Conservation (phyloP, 2,797 vertebrate genomes). For the Linurgus olivaceus region DNA sequence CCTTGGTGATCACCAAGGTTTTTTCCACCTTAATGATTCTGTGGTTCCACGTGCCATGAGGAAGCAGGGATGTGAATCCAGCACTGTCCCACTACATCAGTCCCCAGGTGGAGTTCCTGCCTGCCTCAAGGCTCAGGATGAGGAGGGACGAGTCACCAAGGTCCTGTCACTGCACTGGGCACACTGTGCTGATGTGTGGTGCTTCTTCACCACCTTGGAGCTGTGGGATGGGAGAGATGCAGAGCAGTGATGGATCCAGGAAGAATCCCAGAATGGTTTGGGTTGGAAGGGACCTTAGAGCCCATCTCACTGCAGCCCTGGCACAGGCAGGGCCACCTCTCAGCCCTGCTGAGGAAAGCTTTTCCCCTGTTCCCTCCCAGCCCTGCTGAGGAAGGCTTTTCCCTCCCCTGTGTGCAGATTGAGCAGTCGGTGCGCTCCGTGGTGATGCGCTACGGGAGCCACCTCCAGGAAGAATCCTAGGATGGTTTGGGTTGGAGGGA, state of each 20-base stretch:
- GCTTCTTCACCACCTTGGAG: neutral
- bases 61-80: neutral
- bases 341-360: neutral
- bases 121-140: neutral
- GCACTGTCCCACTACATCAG: neutral
- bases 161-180: rapidly evolving
- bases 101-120: neutral
- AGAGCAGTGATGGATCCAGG: rapidly evolving
- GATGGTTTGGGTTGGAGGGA: neutral
- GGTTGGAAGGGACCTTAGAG: neutral
- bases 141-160: rapidly evolving
- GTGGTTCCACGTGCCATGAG: rapidly evolving
- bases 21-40: rapidly evolving
- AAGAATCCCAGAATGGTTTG: neutral
- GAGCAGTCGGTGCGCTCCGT: too few relatives aligned
- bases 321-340: neutral
- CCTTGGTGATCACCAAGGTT: neutral
- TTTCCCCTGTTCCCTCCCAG: too few relatives aligned
- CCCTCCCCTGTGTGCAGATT: too few relatives aligned
- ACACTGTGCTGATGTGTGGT: rapidly evolving
- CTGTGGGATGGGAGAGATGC: rapidly evolving
- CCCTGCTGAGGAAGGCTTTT: neutral
- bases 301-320: rapidly evolving
- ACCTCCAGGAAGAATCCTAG: neutral
- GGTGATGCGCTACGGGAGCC: too few relatives aligned